A percentile compares a stretch with the other conserved stretches of the same genome.
phyloP scores from a whole-genome alignment of 2,888 invertebrate genomes.

The Nomada ruficornis region DNA sequence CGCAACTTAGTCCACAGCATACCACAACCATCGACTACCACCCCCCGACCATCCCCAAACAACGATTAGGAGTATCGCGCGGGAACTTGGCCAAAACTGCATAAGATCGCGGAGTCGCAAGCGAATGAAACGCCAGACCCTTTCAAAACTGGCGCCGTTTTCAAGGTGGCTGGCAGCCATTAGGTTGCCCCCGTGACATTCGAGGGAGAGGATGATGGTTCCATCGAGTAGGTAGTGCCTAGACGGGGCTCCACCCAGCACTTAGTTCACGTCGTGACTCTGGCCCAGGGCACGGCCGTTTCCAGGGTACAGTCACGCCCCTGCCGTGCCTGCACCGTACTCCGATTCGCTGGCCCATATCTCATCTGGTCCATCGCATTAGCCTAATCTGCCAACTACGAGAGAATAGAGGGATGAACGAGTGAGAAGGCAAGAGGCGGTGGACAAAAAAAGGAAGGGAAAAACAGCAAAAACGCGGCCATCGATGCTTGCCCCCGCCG shows the following conservation, averaged over 20 bases:
- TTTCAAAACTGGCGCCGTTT: constrained; percentile 76
- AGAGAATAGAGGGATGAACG: constrained; percentile 62
- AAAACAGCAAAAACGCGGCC: constrained; percentile 83
- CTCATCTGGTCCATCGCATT: constrained; percentile 84
- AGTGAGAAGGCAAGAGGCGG: constrained; percentile 44
- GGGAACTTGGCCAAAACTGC: neutral
- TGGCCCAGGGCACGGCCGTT: constrained; percentile 86
- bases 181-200: constrained; percentile 73
- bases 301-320: constrained; percentile 86
- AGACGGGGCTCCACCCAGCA: constrained; percentile 84
- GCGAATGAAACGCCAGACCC: constrained; percentile 28
- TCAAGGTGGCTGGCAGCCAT: constrained; percentile 77
- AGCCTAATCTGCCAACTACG: constrained; percentile 82
- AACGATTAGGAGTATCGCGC: too few species aligned
- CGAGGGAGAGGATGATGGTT: constrained; percentile 82
- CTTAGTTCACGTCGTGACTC: constrained; percentile 86
- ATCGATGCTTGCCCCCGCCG: constrained; percentile 78
- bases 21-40: too few species aligned
- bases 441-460: constrained; percentile 64
- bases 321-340: constrained; percentile 83
- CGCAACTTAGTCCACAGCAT: neutral
- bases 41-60: neutral
- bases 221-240: constrained; percentile 83
- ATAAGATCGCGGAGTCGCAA: neutral
- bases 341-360: constrained; percentile 85